Base-by-base conservation (phyloP, 2,888 invertebrate species). In the Cataglyphis albicans region DNA sequence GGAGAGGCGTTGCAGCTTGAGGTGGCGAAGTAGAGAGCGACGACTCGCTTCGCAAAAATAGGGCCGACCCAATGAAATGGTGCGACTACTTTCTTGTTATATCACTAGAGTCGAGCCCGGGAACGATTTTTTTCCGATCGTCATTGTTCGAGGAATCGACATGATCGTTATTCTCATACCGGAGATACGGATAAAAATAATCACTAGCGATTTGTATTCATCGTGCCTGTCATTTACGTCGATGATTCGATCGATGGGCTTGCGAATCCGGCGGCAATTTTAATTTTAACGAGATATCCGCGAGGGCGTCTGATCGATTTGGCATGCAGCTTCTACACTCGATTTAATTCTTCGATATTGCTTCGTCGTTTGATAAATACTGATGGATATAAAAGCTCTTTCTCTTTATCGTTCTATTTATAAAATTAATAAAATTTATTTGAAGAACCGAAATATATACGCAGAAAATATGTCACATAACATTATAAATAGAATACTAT, bases 191-290 rank as follows among this genome's bases (percentile, higher is more conserved):
- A 38, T 52, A 57, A 21, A 78, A 65, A 78, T 78, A 78, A 41
- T 68, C 55, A 41, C 25, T 18, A 35, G 21, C 35, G 29, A 67
- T 76, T 41, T 57, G 41, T 78, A 68, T 68, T 57, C 57, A 68
- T 78, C 21, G 57, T 10, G 41, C 12, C 21, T 57, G 67, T 55
- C 55, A 5, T 76, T 76, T n/a, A 18, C 67, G 12, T 76, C 41
- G 63, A 76, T 78, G 68, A 68, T 52, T 52, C 57, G 68, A 38
- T 59, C 38, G 67, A 76, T 41, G n/a, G 35, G 29, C 38, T 32
- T 35, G 25, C n/a, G 55, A 68, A 38, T 75, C 41, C 12, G 52
- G 10, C 74, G 35, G n/a, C 38, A 15, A 44, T 78, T 57, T 78
- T 68, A 12, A 41, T 75, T 75, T 59, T 41, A 29, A 44, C 25